Evolutionary conservation across 2,888 invertebrate species (phyloP).

Genomic region (Chrysotoxum bicinctum): DNA sequence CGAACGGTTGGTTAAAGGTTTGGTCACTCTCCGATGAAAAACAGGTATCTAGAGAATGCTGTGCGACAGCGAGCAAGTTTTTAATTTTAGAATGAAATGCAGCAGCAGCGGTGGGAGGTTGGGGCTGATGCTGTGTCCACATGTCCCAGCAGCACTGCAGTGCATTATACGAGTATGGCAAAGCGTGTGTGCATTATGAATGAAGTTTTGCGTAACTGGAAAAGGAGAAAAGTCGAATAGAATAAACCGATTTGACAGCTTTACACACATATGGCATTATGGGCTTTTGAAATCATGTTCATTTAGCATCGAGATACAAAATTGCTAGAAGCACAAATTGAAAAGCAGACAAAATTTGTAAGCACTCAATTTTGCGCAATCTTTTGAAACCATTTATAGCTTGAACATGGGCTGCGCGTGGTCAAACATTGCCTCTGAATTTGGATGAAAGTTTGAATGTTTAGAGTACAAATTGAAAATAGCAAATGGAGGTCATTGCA

Average conservation of each 20-base stretch:
- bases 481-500: neutral
- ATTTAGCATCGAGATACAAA: constrained; percentile 45
- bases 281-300: constrained; percentile 41
- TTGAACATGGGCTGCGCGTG: neutral
- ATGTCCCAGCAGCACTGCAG: neutral
- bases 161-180: neutral
- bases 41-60: constrained; percentile 62
- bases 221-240: constrained; percentile 42
- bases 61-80: constrained; percentile 49
- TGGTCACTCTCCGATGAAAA: constrained; percentile 58
- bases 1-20: constrained; percentile 42
- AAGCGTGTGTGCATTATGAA: constrained; percentile 48
- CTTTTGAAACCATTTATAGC: neutral
- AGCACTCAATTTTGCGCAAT: constrained; percentile 14
- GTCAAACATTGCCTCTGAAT: neutral
- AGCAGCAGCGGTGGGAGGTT: neutral
- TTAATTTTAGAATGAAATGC: constrained; percentile 53
- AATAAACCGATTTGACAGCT: constrained; percentile 70
- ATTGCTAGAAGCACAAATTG: constrained; percentile 25
- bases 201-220: constrained; percentile 65
- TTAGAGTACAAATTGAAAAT: too few species aligned
- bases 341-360: constrained; percentile 29
- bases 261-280: constrained; percentile 62
- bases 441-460: neutral
- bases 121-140: neutral